Evolutionary conservation across 2,888 invertebrate genomes (phyloP).

Genomic region (Cetonia aurata): DNA sequence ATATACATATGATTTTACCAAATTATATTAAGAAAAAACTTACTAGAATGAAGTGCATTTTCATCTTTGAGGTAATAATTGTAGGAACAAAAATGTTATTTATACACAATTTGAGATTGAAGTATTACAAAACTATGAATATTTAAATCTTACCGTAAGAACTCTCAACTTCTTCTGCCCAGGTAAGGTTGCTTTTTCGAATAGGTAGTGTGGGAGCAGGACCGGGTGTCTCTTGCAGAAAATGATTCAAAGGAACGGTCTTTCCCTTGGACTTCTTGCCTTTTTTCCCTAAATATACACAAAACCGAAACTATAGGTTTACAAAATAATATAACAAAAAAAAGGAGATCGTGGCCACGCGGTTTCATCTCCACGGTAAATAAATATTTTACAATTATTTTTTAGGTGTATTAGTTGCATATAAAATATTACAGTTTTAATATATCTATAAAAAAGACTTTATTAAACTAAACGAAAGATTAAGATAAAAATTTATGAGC

Average conservation of each 20-base stretch:
- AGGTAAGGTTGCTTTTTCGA: constrained; percentile 71
- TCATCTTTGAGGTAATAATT: too few relatives aligned
- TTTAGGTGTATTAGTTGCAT: not conserved
- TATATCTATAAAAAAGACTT: constrained; percentile 14
- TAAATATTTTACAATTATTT: constrained; percentile 25
- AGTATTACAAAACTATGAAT: not conserved
- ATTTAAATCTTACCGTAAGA: constrained; percentile 73
- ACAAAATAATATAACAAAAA: constrained; percentile 37
- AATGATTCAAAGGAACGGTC: constrained; percentile 84
- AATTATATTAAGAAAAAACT: too few relatives aligned
- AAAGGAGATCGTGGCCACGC: constrained; percentile 44
- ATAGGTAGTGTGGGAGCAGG: constrained; percentile 69
- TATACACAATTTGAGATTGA: not conserved
- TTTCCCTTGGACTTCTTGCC: constrained; percentile 89
- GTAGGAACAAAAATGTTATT: constrained; percentile 43
- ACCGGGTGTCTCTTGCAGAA: constrained; percentile 78
- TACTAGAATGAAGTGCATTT: too few relatives aligned
- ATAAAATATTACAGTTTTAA: not conserved
- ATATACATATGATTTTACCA: too few relatives aligned
- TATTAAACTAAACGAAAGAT: not conserved
- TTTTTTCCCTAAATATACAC: constrained; percentile 77
- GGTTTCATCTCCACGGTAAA: constrained; percentile 42
- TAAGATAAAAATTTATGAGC: constrained; percentile 12
- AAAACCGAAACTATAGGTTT: constrained; percentile 11
- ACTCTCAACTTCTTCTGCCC: constrained; percentile 89